Base-by-base conservation (phyloP, 2,888 invertebrate species). In the Leucozona laternaria region DNA sequence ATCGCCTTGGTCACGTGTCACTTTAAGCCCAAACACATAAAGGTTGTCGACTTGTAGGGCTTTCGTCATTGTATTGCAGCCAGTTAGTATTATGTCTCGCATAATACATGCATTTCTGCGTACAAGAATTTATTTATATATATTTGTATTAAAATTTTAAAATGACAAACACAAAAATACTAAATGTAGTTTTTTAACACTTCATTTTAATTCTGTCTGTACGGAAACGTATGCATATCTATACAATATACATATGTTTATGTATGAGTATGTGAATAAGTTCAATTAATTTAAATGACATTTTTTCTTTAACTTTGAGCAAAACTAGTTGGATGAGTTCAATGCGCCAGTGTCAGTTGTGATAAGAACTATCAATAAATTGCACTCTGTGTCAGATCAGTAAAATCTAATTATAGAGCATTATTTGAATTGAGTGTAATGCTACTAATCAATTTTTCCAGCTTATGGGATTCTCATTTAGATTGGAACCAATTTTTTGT, bases 331-430 rank as follows among this genome's bases (percentile, higher is more conserved):
- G n/a, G n/a, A 28, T 50, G 13, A 50, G 60, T 50, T 28, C 50
- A 68, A 64, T 28, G 45, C 4, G 64, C 45, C 22, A 34, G 22
- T 37, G 17, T 1, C 20, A 58, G 31, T 31, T 31, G 31, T 43
- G 75, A 76, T 76, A 76, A 55, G 20, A 50, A 55, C 64, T 57
- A 31, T 76, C 17, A 37, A n/a, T 76, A 13, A 37, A n/a, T 71
- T 43, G 55, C 22, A 53, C n/a, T 15, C 13, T 20, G 6, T 20
- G 28, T 28, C n/a, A 10, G 64, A 55, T 55, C 55, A 43, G 31
- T 55, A 45, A 77, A 73, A 55, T 79, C 79, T 79, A 79, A 79
- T 57, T 75, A 75, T 75, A 79, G 62, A 79, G 5, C 17, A 31
- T 31, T 72, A 20, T 68, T 48, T 83, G 64, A 79, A 75, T 76